Evolutionary conservation across 92 coral and sea anemone genomes (phyloP).

Genomic region (Parazoanthus swiftii): DNA sequence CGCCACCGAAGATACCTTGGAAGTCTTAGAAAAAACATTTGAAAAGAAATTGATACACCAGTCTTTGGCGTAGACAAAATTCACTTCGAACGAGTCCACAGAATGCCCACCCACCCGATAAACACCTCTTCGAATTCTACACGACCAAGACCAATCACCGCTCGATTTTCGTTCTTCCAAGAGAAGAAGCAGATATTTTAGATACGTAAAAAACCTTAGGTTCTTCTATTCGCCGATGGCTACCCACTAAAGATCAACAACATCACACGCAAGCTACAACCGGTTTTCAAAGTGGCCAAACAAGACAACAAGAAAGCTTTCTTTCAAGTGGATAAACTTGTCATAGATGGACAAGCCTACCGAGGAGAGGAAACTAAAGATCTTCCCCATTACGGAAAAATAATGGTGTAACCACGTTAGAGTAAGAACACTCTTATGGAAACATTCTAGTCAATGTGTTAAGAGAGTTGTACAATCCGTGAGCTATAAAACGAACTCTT

Average conservation of each 20-base stretch:
- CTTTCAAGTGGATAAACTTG: slow-evolving; percentile 14
- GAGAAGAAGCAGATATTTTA: too few species aligned
- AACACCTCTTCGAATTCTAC: not conserved
- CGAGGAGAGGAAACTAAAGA: too few species aligned
- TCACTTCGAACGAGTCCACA: not conserved
- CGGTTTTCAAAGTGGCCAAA: too few species aligned
- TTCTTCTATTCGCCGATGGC: too few species aligned
- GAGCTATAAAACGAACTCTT: too few species aligned
- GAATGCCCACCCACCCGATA: not conserved
- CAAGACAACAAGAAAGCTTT: not conserved
- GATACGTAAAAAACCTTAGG: too few species aligned
- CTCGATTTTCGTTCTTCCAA: not conserved
- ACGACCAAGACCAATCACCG: slow-evolving; percentile 9
- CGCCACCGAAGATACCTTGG: not conserved
- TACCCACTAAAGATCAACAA: too few species aligned
- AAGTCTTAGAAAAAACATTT: not conserved
- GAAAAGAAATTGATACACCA: not conserved
- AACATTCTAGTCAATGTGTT: too few species aligned
- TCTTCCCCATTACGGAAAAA: not conserved
- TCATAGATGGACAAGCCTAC: not conserved
- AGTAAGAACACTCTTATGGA: too few species aligned
- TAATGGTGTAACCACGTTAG: not conserved
- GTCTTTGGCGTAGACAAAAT: not conserved
- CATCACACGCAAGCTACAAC: too few species aligned
- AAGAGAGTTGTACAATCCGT: too few species aligned